Evolutionary conservation across 2,797 vertebrate genomes (phyloP).

Genomic region (Chaunax sp.): DNA sequence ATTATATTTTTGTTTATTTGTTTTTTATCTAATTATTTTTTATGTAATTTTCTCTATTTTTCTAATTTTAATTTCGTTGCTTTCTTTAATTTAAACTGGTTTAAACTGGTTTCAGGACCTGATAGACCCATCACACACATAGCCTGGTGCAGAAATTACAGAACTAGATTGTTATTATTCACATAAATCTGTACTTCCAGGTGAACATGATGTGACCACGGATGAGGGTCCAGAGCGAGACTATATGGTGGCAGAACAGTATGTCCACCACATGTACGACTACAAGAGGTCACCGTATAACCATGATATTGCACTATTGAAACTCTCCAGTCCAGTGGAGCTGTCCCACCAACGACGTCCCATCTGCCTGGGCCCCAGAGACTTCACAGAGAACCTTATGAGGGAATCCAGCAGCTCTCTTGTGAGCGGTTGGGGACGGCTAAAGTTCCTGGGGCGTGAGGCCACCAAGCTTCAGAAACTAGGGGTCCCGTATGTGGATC

Average conservation of each 20-base stretch:
- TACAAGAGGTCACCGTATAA: conserved; percentile 75
- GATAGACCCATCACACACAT: too few relatives aligned
- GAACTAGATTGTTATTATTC: too few relatives aligned
- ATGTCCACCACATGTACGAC: conserved; percentile 81
- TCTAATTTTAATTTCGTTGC: too few relatives aligned
- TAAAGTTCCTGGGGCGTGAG: conserved; percentile 67
- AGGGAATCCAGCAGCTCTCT: conserved; percentile 73
- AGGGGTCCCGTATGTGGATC: conserved; percentile 87
- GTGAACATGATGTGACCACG: conserved; percentile 83
- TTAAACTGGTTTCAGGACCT: too few relatives aligned
- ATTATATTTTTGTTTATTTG: too few relatives aligned
- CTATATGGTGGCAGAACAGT: conserved; percentile 74
- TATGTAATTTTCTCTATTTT: too few relatives aligned
- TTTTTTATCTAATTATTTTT: too few relatives aligned
- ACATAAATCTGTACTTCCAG: conserved; percentile 67
- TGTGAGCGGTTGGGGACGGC: conserved; percentile 92
- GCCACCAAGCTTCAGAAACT: conserved; percentile 87
- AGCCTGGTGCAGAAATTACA: too few relatives aligned
- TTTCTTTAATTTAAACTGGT: too few relatives aligned
- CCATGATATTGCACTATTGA: conserved; percentile 93
- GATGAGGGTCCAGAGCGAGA: conserved; percentile 83
- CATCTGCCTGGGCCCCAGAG: conserved; percentile 89
- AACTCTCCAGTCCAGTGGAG: conserved; percentile 80
- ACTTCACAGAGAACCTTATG: conserved; percentile 86
- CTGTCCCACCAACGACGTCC: conserved; percentile 86